Evolutionary conservation across 2,888 invertebrate genomes (phyloP).

Genomic region (Harpalus rubripes): DNA sequence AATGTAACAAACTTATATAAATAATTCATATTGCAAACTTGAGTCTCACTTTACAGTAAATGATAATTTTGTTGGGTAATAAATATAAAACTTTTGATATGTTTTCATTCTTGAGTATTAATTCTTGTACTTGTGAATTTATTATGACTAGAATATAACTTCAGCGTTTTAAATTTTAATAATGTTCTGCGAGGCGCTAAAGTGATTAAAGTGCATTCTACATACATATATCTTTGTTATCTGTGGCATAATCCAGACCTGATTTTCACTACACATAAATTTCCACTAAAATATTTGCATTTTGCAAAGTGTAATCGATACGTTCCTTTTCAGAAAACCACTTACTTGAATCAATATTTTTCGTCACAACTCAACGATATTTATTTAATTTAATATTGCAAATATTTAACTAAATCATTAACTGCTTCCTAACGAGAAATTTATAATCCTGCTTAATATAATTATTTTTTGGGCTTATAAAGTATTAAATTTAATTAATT

Average conservation of each 20-base stretch:
- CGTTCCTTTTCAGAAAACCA: neutral
- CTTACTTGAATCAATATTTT: neutral
- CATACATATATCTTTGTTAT: neutral
- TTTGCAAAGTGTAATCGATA: neutral
- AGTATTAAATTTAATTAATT: no score
- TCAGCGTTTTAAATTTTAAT: neutral
- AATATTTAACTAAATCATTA: no score
- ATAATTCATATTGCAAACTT: no score
- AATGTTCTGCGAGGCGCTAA: neutral
- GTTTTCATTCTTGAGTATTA: neutral
- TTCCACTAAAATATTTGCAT: neutral
- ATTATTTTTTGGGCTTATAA: no score
- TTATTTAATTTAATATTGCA: no score
- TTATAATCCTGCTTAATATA: no score
- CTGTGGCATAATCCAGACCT: neutral
- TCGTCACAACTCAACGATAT: no score
- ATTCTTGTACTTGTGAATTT: neutral
- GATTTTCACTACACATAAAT: neutral
- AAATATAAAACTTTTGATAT: constrained; percentile 4
- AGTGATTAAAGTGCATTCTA: neutral
- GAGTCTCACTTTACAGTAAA: no score
- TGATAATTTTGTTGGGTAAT: neutral
- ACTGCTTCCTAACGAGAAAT: no score
- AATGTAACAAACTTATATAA: no score
- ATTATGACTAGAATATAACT: neutral